Percentiles rank a stretch among this genome's conserved stretches.
These are phyloP conservation scores for Chinchilla lanigera DNA, from an alignment of 2,113 vertebrate genomes.

Conservation along the genomic window DNA sequence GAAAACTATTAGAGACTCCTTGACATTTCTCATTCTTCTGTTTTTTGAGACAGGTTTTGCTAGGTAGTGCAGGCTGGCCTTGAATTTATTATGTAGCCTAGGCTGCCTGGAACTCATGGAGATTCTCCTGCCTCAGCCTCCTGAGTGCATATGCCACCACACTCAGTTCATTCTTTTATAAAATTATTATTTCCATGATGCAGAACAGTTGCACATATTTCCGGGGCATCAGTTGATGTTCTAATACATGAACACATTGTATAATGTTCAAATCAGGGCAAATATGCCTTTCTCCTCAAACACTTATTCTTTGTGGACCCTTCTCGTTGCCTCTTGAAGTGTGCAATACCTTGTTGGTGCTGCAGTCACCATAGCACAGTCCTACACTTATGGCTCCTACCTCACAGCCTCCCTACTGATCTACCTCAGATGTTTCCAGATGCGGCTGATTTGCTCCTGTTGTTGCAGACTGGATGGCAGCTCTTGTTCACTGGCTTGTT, in stretches of 20 bases:
- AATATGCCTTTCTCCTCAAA: neutral
- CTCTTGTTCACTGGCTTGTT: neutral
- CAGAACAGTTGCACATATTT: neutral
- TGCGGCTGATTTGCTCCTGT: neutral
- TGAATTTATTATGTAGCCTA: neutral
- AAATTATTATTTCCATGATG: neutral
- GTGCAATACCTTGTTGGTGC: fast-evolving
- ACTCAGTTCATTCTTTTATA: neutral
- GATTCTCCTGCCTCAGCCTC: neutral
- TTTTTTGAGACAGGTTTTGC: neutral
- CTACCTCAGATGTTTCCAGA: neutral
- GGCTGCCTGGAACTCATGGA: neutral
- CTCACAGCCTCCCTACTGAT: no score
- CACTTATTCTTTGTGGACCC: neutral
- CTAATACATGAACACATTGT: neutral
- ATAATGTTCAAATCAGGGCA: neutral
- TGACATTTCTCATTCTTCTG: neutral
- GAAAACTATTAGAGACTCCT: neutral
- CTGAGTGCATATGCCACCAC: neutral
- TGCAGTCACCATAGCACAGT: neutral
- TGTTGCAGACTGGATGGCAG: neutral
- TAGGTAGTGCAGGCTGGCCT: neutral
- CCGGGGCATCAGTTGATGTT: neutral
- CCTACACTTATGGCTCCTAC: neutral
- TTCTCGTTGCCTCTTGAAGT: neutral